A percentile compares a stretch with the other conserved stretches of the same genome.
phyloP scores from a whole-genome alignment of 2,797 vertebrate species.

The Lindbergichthys nudifrons region DNA sequence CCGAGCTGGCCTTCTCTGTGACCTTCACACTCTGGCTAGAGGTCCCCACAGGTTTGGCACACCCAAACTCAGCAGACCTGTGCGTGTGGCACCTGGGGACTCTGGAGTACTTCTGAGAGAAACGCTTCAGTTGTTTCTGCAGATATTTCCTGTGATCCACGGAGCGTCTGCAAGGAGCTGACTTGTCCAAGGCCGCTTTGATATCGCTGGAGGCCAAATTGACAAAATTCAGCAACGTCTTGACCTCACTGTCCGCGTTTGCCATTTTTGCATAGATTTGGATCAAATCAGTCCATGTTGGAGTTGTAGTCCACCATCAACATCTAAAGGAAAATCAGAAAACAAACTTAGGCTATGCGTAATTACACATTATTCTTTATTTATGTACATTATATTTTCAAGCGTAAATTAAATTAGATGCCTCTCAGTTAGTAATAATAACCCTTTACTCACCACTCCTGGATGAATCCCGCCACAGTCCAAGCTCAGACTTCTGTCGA shows the following conservation, averaged over 20 bases:
- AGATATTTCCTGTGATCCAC: slow-evolving; percentile 98
- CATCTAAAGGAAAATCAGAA: slow-evolving; percentile 48
- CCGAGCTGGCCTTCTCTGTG: slow-evolving; percentile 68
- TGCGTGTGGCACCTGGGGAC: slow-evolving; percentile 88
- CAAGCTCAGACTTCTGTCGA: slow-evolving; percentile 77
- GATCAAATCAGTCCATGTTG: slow-evolving; percentile 69
- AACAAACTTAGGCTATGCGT: slow-evolving; percentile 6
- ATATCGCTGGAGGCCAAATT: slow-evolving; percentile 99
- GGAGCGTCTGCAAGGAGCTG: slow-evolving; percentile 95
- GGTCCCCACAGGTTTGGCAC: slow-evolving; percentile 70
- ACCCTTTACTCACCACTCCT: slow-evolving; percentile 64
- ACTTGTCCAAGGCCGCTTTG: slow-evolving; percentile 97
- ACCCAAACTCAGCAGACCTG: slow-evolving; percentile 78
- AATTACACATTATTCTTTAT: slow-evolving; percentile 22
- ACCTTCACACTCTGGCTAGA: slow-evolving; percentile 48
- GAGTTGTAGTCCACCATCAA: slow-evolving; percentile 37
- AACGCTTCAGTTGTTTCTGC: slow-evolving; percentile 97
- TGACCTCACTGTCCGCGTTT: slow-evolving; percentile 95
- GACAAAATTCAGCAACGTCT: slow-evolving; percentile 97
- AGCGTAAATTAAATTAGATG: background rate
- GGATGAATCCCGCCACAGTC: slow-evolving; percentile 73
- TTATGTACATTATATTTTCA: background rate
- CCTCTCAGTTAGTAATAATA: slow-evolving; percentile 7
- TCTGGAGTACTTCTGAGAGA: slow-evolving; percentile 94
- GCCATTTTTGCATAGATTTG: slow-evolving; percentile 84